Conservation (phyloP, 2,797 vertebrate species). For the Rallus crepitans region DNA sequence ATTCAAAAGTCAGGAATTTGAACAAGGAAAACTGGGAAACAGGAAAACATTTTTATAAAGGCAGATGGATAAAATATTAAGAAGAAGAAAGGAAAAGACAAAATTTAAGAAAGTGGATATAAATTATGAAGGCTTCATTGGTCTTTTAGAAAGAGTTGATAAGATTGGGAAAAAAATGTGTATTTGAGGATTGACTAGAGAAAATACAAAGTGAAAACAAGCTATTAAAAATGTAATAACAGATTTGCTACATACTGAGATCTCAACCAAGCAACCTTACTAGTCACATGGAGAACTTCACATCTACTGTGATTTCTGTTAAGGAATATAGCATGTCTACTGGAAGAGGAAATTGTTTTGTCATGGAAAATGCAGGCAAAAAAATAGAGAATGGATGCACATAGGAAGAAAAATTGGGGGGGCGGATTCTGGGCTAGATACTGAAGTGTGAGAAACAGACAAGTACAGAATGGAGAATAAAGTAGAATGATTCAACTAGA, state of each 20-base stretch:
- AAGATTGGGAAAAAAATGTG: not conserved
- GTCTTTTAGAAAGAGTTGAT: not conserved
- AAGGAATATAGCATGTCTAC: not conserved
- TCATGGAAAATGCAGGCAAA: not conserved
- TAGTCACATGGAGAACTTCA: not conserved
- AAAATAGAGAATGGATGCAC: not conserved
- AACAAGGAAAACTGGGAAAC: not conserved
- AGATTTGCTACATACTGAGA: not conserved
- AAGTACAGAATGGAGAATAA: not conserved
- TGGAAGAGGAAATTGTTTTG: not conserved
- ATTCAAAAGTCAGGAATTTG: constrained; percentile 31
- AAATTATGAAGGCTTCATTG: not conserved
- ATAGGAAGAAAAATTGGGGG: not conserved
- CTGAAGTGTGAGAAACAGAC: not conserved
- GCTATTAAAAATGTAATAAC: not conserved
- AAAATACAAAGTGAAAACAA: not conserved
- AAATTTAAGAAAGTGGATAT: not conserved
- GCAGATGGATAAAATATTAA: not conserved
- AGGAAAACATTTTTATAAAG: not conserved
- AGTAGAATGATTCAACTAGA: not conserved
- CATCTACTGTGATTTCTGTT: not conserved
- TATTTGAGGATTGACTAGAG: not conserved
- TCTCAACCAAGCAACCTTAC: not conserved
- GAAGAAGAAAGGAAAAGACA: not conserved
- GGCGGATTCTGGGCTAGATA: not conserved